Evolutionary conservation across 2,797 vertebrate species (phyloP).

Genomic region (Brotula barbata): DNA sequence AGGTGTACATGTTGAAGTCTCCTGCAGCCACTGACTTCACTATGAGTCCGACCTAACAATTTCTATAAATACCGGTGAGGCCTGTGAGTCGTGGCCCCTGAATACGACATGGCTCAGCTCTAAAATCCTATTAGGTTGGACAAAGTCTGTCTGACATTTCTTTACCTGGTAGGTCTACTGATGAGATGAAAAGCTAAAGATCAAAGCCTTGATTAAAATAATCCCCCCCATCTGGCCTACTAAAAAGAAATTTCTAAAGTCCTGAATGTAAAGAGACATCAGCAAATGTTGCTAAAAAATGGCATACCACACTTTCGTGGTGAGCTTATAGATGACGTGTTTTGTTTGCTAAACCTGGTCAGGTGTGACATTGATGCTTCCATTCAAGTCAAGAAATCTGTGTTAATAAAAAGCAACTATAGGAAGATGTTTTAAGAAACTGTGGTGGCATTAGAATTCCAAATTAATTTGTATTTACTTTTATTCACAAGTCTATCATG

Average conservation of each 20-base stretch:
- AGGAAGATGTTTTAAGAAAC: background rate
- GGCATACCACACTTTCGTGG: background rate
- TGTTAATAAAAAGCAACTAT: too few relatives aligned
- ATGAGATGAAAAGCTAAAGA: conserved; percentile 50
- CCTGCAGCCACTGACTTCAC: conserved; percentile 9
- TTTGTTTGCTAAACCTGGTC: too few relatives aligned
- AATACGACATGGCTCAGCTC: conserved; percentile 42
- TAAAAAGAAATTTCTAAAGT: conserved; percentile 22
- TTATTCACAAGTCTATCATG: background rate
- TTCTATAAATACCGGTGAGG: conserved; percentile 20
- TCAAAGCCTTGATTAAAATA: conserved; percentile 52
- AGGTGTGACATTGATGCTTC: too few relatives aligned
- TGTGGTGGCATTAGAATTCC: background rate
- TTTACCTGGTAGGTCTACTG: conserved; percentile 19
- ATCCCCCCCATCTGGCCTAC: conserved; percentile 24
- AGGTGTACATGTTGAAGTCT: background rate
- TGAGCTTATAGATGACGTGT: too few relatives aligned
- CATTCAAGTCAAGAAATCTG: too few relatives aligned
- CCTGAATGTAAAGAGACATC: background rate
- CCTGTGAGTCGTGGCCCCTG: conserved; percentile 24
- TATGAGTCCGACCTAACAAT: conserved; percentile 7
- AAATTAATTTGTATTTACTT: background rate
- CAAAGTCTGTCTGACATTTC: conserved; percentile 14
- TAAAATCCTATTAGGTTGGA: conserved; percentile 56
- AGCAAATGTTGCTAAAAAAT: too few relatives aligned